These are phyloP conservation scores for Balaeniceps rex DNA, from an alignment of 2,113 vertebrate genomes.

Conservation along the genomic window DNA sequence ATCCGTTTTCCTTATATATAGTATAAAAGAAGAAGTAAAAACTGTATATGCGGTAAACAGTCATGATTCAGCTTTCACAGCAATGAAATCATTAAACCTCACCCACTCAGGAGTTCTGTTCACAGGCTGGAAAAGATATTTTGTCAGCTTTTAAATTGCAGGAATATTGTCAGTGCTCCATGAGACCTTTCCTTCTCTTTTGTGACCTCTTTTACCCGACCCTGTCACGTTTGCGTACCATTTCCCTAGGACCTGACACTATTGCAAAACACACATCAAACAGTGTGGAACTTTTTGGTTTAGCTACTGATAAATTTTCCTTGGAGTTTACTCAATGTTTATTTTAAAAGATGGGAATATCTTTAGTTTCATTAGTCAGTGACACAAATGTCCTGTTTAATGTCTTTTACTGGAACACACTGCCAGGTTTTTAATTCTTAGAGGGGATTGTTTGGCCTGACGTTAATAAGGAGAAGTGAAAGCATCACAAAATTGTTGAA, in stretches of 20 bases:
- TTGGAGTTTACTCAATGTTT: background rate
- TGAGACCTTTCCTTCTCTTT: background rate
- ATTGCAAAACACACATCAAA: background rate
- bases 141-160: background rate
- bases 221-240: background rate
- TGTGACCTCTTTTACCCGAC: background rate
- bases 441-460: background rate
- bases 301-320: background rate
- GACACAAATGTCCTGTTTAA: background rate
- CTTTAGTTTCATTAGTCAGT: background rate
- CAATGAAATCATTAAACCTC: background rate
- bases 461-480: background rate
- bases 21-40: background rate
- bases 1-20: background rate
- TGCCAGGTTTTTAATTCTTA: background rate
- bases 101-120: background rate
- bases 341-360: background rate
- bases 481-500: background rate
- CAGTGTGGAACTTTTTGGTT: background rate
- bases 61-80: background rate
- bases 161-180: background rate
- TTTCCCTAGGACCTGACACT: background rate
- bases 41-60: background rate
- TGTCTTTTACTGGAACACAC: background rate
- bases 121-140: background rate